Conservation (phyloP, 1,140 invertebrate species). For the Leptinotarsa undecemlineata region DNA sequence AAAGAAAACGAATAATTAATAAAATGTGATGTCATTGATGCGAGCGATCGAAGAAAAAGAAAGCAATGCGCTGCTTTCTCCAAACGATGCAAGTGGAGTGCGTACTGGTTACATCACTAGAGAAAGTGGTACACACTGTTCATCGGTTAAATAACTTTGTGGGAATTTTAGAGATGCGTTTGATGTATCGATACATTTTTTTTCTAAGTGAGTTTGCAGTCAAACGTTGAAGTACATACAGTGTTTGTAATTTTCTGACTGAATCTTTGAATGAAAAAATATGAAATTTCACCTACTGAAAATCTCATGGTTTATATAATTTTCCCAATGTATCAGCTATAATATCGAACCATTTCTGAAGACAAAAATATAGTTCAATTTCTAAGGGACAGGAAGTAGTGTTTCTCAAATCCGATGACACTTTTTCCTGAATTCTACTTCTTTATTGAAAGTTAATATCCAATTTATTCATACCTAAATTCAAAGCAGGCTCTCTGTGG, state of each 20-base stretch:
- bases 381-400: no score
- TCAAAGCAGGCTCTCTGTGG: conserved; percentile 50
- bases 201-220: conserved; percentile 1
- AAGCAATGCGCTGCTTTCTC: conserved; percentile 17
- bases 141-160: conserved; percentile 18
- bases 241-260: no score
- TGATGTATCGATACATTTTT: background rate
- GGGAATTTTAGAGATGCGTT: conserved; percentile 11
- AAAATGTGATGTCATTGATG: conserved; percentile 21
- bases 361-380: no score
- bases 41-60: conserved; percentile 24
- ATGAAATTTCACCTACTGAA: no score
- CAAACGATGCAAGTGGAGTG: conserved; percentile 32
- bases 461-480: conserved; percentile 48
- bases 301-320: no score
- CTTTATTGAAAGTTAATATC: background rate
- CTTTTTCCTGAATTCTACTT: no score
- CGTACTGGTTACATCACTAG: conserved; percentile 16
- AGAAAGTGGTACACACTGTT: conserved; percentile 32
- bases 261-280: no score
- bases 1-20: conserved; percentile 55
- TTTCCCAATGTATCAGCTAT: no score
- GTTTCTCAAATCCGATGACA: no score
- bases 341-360: no score
- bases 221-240: background rate